A percentile compares a stretch with the other conserved stretches of the same genome.
phyloP scores from a whole-genome alignment of 53 echinoderm and acorn worm species.

The Pentamera pediparva region DNA sequence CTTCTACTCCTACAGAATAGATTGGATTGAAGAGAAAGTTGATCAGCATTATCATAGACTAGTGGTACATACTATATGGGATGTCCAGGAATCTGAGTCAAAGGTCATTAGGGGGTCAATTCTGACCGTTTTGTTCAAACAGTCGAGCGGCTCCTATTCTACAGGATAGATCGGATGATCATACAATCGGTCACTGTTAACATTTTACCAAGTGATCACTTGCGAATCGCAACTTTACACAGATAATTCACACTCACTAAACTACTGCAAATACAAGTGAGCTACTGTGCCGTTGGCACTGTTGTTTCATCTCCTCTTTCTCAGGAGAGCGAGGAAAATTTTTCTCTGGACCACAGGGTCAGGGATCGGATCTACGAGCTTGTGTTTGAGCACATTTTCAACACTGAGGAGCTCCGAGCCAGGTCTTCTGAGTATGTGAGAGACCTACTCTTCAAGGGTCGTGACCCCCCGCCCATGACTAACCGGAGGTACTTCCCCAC shows the following conservation, averaged over 20 bases:
- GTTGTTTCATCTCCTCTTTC: not conserved
- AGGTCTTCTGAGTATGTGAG: constrained; percentile 11
- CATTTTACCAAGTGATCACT: no score
- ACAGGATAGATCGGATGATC: no score
- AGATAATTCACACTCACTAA: no score
- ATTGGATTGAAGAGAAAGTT: no score
- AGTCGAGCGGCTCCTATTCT: no score
- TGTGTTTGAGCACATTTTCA: constrained; percentile 10
- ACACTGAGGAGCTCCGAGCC: not conserved
- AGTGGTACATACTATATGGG: no score
- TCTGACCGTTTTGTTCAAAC: not conserved
- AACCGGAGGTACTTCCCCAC: constrained; percentile 25
- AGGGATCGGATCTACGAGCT: constrained; percentile 24
- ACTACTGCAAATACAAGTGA: not conserved
- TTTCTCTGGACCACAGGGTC: constrained; percentile 20
- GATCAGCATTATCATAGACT: no score
- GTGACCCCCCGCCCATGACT: constrained; percentile 26
- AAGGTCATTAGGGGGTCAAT: not conserved
- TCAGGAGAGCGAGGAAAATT: constrained; percentile 30
- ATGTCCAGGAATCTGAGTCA: no score
- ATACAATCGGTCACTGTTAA: no score
- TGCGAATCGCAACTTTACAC: no score
- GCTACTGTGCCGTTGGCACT: not conserved
- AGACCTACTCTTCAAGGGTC: constrained; percentile 5
- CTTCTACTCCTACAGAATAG: no score